Conservation (phyloP, 1,140 invertebrate species). For the Nephila pilipes region DNA sequence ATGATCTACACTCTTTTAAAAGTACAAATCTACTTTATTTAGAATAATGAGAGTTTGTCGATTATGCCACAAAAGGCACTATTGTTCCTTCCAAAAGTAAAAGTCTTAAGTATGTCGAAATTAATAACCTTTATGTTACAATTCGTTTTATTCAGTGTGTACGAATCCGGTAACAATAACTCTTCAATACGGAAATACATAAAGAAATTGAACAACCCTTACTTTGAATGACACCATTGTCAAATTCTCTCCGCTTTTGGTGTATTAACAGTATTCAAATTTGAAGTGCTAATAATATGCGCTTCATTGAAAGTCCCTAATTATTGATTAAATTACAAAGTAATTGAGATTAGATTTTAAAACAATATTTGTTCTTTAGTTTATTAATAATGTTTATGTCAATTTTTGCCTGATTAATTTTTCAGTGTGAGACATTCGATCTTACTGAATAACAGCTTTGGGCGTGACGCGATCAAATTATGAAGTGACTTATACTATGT, state of each 20-base stretch:
- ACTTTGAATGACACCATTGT: background rate
- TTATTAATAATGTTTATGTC: no score
- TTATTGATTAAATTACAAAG: background rate
- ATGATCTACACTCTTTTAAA: background rate
- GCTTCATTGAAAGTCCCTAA: background rate
- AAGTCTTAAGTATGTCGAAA: background rate
- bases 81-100: background rate
- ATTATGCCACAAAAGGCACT: background rate
- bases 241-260: background rate
- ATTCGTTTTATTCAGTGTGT: background rate
- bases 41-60: background rate
- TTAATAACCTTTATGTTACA: background rate
- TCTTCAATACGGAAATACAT: background rate
- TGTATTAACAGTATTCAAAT: background rate
- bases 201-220: background rate
- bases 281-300: background rate
- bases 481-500: no score
- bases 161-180: background rate
- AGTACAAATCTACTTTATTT: background rate
- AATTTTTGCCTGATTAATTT: no score
- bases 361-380: no score
- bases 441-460: no score
- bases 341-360: no score
- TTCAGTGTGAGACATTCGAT: no score
- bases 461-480: no score